Conservation (phyloP, 2,113 vertebrate genomes). For the Melanostigma gelatinosum region DNA sequence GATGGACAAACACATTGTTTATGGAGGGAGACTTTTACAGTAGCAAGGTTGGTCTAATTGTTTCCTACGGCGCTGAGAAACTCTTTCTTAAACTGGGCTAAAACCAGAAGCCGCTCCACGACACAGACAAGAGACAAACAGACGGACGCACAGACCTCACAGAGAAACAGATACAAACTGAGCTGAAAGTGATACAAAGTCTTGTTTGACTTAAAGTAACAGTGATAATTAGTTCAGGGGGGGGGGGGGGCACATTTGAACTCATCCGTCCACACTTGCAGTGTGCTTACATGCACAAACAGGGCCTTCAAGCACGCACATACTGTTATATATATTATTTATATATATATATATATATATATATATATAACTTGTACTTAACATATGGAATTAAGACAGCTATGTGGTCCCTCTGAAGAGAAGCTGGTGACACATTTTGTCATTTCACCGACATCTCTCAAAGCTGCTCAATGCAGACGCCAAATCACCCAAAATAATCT, state of each 20-base stretch:
- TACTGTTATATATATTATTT: slow-evolving; percentile 28
- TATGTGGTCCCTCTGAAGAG: slow-evolving; percentile 74
- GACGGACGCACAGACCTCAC: slow-evolving; percentile 45
- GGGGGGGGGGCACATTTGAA: slow-evolving; percentile 13
- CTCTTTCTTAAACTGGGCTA: slow-evolving; percentile 35
- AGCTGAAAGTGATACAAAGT: slow-evolving; percentile 40
- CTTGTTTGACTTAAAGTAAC: slow-evolving; percentile 48
- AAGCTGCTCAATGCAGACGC: slow-evolving; percentile 11
- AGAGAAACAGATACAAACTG: slow-evolving; percentile 37
- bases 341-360: slow-evolving; percentile 56
- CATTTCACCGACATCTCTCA: neutral
- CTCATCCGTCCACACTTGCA: slow-evolving; percentile 15
- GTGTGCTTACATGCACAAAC: slow-evolving; percentile 19
- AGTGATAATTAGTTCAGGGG: slow-evolving; percentile 55
- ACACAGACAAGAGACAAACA: slow-evolving; percentile 50
- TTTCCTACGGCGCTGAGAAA: slow-evolving; percentile 62
- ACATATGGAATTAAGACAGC: slow-evolving; percentile 74
- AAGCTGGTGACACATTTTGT: slow-evolving; percentile 77
- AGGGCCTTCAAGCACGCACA: slow-evolving; percentile 23
- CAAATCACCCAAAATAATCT: slow-evolving; percentile 17
- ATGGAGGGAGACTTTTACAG: slow-evolving; percentile 63
- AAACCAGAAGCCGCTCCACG: slow-evolving; percentile 61
- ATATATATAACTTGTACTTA: slow-evolving; percentile 39
- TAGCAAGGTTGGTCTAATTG: slow-evolving; percentile 62
- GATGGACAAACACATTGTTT: slow-evolving; percentile 54